Percentiles rank a stretch among this genome's conserved stretches.
Evolutionary conservation across 1,140 invertebrate species (phyloP).

Genomic region (Aphaenogaster rudis): DNA sequence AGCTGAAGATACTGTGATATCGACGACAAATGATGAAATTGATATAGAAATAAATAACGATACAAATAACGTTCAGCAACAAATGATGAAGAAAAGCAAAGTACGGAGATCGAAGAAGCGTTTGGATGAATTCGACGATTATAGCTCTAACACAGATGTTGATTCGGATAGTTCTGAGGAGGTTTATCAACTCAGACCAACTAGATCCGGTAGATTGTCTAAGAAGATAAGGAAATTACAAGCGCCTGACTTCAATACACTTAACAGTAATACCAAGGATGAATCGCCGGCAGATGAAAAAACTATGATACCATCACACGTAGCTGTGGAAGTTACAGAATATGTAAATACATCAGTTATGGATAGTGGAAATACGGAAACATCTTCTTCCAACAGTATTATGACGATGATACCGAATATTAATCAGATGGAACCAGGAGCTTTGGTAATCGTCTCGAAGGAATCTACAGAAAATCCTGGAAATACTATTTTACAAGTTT

Average conservation of each 20-base stretch:
- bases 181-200: slow-evolving; percentile 81
- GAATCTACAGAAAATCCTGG: slow-evolving; percentile 82
- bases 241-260: slow-evolving; percentile 77
- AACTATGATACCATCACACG: slow-evolving; percentile 9
- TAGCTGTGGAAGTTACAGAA: slow-evolving; percentile 17
- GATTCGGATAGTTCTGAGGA: slow-evolving; percentile 79
- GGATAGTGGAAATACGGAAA: slow-evolving; percentile 18
- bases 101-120: slow-evolving; percentile 42
- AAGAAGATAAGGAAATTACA: slow-evolving; percentile 79
- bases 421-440: slow-evolving; percentile 82
- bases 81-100: slow-evolving; percentile 29
- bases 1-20: slow-evolving; percentile 51
- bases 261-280: slow-evolving; percentile 63
- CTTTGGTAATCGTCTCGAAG: slow-evolving; percentile 84
- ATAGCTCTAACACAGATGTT: slow-evolving; percentile 19
- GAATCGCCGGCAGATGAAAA: slow-evolving; percentile 41
- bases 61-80: slow-evolving; percentile 1
- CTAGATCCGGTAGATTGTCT: slow-evolving; percentile 82
- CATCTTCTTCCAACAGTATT: slow-evolving; percentile 53
- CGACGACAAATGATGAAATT: slow-evolving; percentile 10
- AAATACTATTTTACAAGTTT: slow-evolving; percentile 84
- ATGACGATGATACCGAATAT: slow-evolving; percentile 78
- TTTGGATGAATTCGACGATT: slow-evolving; percentile 49
- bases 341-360: slow-evolving; percentile 7
- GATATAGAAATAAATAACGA: slow-evolving; percentile 18